These are phyloP conservation scores for Scopus umbretta DNA, from an alignment of 2,113 vertebrate genomes.

Conservation along the genomic window DNA sequence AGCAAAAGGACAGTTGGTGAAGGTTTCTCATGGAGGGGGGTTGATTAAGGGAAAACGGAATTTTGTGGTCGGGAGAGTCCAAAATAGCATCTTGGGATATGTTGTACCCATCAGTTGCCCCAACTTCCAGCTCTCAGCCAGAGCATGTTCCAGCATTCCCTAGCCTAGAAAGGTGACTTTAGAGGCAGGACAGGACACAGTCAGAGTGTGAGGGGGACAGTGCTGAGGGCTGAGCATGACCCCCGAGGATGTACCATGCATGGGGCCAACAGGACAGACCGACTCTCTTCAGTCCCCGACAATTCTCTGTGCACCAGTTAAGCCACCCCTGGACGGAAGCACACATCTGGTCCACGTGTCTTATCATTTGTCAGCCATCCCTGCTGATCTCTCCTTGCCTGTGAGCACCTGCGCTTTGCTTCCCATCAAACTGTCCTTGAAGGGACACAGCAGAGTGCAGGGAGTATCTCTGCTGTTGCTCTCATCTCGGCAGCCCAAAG, in stretches of 20 bases:
- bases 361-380: background rate
- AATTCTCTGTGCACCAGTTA: background rate
- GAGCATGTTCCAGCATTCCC: background rate
- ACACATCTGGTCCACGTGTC: rapidly evolving
- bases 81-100: background rate
- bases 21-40: background rate
- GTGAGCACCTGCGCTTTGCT: background rate
- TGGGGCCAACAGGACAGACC: rapidly evolving
- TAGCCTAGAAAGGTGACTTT: background rate
- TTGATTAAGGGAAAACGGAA: background rate
- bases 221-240: background rate
- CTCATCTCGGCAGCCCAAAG: background rate
- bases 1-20: background rate
- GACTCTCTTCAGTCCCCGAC: background rate
- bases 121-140: background rate
- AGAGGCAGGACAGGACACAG: background rate
- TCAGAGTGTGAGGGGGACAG: background rate
- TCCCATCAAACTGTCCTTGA: background rate
- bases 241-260: background rate
- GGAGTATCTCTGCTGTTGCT: background rate
- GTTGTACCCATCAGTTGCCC: background rate
- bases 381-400: background rate
- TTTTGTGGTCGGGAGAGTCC: background rate
- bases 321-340: background rate
- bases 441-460: background rate